Percentiles rank a stretch among this genome's conserved stretches.
These are phyloP conservation scores for Vulpes vulpes DNA, from an alignment of 2,113 vertebrate genomes.

Conservation along the genomic window DNA sequence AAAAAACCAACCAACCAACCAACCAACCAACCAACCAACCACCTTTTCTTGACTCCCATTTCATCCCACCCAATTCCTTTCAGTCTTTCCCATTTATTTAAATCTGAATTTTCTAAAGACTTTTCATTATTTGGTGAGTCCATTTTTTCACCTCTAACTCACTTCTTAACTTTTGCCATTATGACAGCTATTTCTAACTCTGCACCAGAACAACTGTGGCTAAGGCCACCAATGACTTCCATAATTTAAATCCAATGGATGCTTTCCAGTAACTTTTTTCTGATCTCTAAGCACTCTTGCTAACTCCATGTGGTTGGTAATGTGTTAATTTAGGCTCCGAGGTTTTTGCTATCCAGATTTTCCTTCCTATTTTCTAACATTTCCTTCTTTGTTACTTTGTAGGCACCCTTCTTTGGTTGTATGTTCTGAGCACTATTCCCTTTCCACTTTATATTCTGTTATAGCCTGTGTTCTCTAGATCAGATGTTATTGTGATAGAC, in stretches of 20 bases:
- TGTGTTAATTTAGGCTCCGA: slow-evolving; percentile 29
- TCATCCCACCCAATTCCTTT: background rate
- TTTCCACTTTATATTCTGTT: background rate
- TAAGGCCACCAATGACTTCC: background rate
- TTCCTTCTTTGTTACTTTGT: slow-evolving; percentile 30
- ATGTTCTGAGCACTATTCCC: background rate
- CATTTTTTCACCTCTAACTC: slow-evolving; percentile 16
- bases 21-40: background rate
- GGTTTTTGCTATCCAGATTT: background rate
- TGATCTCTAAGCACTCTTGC: background rate
- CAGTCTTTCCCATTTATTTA: background rate
- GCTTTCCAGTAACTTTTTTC: slow-evolving; percentile 25
- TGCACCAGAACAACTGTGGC: background rate
- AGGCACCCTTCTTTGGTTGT: background rate
- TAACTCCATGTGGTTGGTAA: background rate
- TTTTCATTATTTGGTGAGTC: background rate
- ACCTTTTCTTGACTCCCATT: background rate
- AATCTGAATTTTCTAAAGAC: background rate
- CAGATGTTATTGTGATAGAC: background rate
- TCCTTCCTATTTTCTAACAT: background rate
- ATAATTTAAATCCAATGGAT: slow-evolving; percentile 38
- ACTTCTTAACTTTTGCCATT: background rate
- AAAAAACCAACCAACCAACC: no score
- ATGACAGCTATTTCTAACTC: background rate
- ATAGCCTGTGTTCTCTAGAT: background rate